phyloP scores from a whole-genome alignment of 2,113 vertebrate genomes.

The Panthera uncia region DNA sequence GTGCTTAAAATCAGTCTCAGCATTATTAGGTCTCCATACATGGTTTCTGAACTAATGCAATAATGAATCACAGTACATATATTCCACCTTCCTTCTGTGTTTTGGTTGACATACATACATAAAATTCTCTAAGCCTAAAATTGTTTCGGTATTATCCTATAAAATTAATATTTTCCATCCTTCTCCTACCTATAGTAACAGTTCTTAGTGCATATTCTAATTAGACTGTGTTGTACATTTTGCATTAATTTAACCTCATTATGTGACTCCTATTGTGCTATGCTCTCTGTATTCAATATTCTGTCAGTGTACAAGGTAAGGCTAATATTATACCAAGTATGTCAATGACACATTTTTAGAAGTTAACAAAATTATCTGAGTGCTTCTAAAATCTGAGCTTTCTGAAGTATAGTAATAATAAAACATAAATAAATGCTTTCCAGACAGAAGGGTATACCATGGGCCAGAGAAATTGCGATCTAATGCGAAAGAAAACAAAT shows the following conservation, averaged over 20 bases:
- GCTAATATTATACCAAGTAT: not conserved
- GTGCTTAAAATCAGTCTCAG: not conserved
- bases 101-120: not conserved
- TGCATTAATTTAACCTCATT: not conserved
- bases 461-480: not conserved
- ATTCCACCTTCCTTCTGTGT: not conserved
- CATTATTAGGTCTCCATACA: not conserved
- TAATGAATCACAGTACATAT: not conserved
- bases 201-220: not conserved
- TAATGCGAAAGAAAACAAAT: slow-evolving; percentile 2
- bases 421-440: not conserved
- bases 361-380: not conserved
- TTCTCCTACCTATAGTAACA: not conserved
- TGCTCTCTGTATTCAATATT: not conserved
- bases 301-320: not conserved
- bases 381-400: not conserved
- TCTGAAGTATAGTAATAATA: not conserved
- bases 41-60: not conserved
- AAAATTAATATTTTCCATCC: not conserved
- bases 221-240: not conserved
- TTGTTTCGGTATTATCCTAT: not conserved
- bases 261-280: not conserved
- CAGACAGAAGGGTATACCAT: not conserved
- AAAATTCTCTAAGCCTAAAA: not conserved
- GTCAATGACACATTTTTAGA: not conserved